phyloP scores from a whole-genome alignment of 2,888 invertebrate genomes.

The Netelia melanura region DNA sequence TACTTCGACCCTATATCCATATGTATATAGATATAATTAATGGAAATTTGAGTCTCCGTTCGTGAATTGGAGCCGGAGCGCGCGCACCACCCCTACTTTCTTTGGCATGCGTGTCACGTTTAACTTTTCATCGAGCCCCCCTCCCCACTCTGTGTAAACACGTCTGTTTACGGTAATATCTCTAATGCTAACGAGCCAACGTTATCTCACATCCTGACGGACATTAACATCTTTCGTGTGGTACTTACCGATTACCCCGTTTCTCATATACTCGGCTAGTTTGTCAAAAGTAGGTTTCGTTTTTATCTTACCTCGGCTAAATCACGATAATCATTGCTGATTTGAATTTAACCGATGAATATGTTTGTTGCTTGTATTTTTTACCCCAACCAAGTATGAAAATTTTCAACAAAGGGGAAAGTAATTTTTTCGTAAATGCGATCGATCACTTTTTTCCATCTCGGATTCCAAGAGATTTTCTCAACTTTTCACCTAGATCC shows the following conservation, averaged over 20 bases:
- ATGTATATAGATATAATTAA: slow-evolving; percentile 73
- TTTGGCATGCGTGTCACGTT: slow-evolving; percentile 83
- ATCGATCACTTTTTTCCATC: slow-evolving; percentile 55
- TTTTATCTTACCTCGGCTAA: neutral
- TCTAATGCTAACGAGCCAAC: slow-evolving; percentile 78
- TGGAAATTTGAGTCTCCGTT: slow-evolving; percentile 79
- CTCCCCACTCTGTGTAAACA: slow-evolving; percentile 78
- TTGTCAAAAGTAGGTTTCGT: neutral
- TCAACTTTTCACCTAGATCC: slow-evolving; percentile 26
- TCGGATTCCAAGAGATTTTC: slow-evolving; percentile 33
- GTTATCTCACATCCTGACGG: slow-evolving; percentile 71
- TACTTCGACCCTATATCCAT: neutral
- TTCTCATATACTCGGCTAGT: neutral
- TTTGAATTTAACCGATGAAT: slow-evolving; percentile 16
- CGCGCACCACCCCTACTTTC: slow-evolving; percentile 70
- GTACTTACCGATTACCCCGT: slow-evolving; percentile 41
- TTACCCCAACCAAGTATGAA: slow-evolving; percentile 41
- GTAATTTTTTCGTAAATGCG: slow-evolving; percentile 17
- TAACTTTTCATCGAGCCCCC: slow-evolving; percentile 78
- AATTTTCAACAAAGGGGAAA: neutral
- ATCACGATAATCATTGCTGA: slow-evolving; percentile 24
- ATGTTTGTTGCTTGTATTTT: slow-evolving; percentile 24
- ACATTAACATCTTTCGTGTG: slow-evolving; percentile 51
- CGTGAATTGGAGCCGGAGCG: slow-evolving; percentile 75
- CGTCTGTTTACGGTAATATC: slow-evolving; percentile 82